Evolutionary conservation across 2,113 vertebrate species (phyloP), one percentile per base, ranked within the genome.

Genomic region (Benitochromis conjunctus): DNA sequence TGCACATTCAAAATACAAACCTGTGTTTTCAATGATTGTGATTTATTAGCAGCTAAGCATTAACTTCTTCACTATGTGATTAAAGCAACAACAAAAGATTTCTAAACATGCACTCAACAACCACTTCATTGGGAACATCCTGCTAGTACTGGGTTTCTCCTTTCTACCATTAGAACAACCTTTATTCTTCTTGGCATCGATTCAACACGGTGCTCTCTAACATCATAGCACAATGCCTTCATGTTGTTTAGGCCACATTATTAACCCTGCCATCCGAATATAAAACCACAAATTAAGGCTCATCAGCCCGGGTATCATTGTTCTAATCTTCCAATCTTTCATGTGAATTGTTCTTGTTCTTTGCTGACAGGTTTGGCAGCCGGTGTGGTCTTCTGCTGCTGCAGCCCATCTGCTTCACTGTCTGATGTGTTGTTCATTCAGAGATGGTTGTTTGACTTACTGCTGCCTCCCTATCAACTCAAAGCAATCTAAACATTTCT

Each of bases 11-110:
- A 69, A 41, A 24, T 9, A 69, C 24, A 31, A 31, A 58, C 64
- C n/a, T 69, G 64, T n/a, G n/a, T n/a, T n/a, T n/a, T n/a, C n/a
- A n/a, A n/a, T n/a, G n/a, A n/a, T n/a, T n/a, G 57, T 60, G 11
- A 69, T 69, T 41, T 69, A 24, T 69, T 43, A 24, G n/a, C 36
- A 69, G n/a, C 0, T 8, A 21, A 3, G 19, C 21, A 21, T 66
- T 38, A 21, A 41, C 13, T 7, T 41, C 11, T 66, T 66, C 41
- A 41, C 21, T 66, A 21, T 36, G 3, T 10, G 19, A 38, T 12
- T 0, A 41, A 41, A 66, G 7, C 11, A 66, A 66, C 6, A 0
- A 21, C n/a, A n/a, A n/a, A n/a, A n/a, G 36, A 41, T 41, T 66
- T 41, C 62, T 41, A 66, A 66, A 21, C 9, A 62, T 62, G n/a